Evolutionary conservation across 2,113 vertebrate species (phyloP), one percentile per base, ranked within the genome.

Genomic region (Cromileptes altivelis): DNA sequence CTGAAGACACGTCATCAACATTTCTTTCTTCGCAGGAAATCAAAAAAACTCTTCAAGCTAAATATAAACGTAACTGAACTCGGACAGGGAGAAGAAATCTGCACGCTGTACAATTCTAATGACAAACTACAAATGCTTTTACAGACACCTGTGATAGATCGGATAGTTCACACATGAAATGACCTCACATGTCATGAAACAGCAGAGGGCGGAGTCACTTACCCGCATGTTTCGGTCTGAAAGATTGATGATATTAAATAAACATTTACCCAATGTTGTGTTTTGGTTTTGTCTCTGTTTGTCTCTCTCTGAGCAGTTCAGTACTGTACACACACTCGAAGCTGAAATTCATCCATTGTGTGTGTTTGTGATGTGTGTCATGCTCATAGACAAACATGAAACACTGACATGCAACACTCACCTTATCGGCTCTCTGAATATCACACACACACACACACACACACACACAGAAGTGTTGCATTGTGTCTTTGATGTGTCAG

Each of bases 401-500:
- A 61, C 71, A 64, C 30, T 37, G 27, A 70, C 50, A 74, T 69
- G 52, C 76, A 81, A 67, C 70, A 45, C 27, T 45, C 60, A 68
- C 64, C 55, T 75, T 78, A 81, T 78, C 68, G 4, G 49, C 61
- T 78, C 25, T 70, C 37, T 75, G 19, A 67, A 49, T 30, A 65
- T 7, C 33, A 27, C 12, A 57, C 56, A 57, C 12, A 57, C 56
- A 63, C 70, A 83, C 55, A 73, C 76, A 74, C 52, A 68, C 78
- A 87, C 67, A 13, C 25, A 57, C 40, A 40, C 25, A 27, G 47
- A 68, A 64, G 79, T 70, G 57, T 50, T 71, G 18, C 69, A 78
- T 67, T 55, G 70, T 81, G 49, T 88, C 85, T 94, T 92, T 93
- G 91, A 92, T 91, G 87, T 90, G 79, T 80, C 33, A 21, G 52